A percentile compares a stretch with the other conserved stretches of the same genome.
These are phyloP conservation scores for Contarinia nasturtii DNA, from an alignment of 1,140 invertebrate genomes.

Conservation along the genomic window DNA sequence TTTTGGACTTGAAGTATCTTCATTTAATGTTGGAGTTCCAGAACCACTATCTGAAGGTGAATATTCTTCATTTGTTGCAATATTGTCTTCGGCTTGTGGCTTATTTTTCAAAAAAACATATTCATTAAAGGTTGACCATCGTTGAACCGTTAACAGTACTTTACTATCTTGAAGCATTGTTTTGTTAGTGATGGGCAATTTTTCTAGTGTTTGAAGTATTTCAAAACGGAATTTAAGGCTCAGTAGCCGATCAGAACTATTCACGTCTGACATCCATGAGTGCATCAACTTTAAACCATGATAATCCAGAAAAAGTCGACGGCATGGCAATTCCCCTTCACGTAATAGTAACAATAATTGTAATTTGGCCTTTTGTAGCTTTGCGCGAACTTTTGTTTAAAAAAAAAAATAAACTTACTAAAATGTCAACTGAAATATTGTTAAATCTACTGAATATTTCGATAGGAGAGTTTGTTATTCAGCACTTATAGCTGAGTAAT, in stretches of 20 bases:
- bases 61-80: conserved; percentile 25
- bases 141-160: conserved; percentile 61
- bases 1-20: conserved; percentile 3
- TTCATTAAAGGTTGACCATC: conserved; percentile 38
- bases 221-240: conserved; percentile 36
- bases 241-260: conserved; percentile 22
- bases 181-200: conserved; percentile 80
- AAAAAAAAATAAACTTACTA: no score
- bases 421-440: no score
- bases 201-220: conserved; percentile 59
- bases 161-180: conserved; percentile 84
- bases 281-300: conserved; percentile 77
- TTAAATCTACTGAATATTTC: no score
- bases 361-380: conserved; percentile 50
- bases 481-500: no score
- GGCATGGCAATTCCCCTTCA: conserved; percentile 56
- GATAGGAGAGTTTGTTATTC: no score
- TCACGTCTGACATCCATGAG: conserved; percentile 72
- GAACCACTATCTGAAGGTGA: conserved; percentile 3
- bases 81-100: conserved; percentile 12
- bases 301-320: conserved; percentile 83
- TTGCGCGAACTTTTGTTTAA: conserved; percentile 45
- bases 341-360: conserved; percentile 49
- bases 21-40: not conserved
- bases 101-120: conserved; percentile 8